Evolutionary conservation across 2,888 invertebrate genomes (phyloP), one percentile per base, ranked within the genome.

Genomic region (Zeuzera pyrina): DNA sequence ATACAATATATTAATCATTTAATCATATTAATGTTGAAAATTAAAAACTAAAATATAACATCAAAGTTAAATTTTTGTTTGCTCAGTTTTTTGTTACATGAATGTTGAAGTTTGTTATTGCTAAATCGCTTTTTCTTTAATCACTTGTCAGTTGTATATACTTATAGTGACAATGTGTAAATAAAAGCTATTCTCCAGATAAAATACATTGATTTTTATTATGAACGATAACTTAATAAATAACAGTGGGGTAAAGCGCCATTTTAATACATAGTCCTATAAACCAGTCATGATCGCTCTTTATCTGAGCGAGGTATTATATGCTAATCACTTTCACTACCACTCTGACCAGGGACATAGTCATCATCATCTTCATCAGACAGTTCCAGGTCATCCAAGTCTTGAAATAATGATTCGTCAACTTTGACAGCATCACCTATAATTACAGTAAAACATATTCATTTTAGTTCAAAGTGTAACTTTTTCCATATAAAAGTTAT

Each of bases 341-440:
- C 69, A 40, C 73, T 81, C 44, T 63, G 70, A 0, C 86, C 86
- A 1, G 87, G 87, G 15, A 86, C 88, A 66, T 88, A 91, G 62
- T 91, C 91, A 46, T 84, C 86, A 47, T 84, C 87, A 7, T 86
- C 85, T 28, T 90, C 89, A 40, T 89, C 88, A 6, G 90, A 89
- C 29, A 91, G 83, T 49, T 93, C 94, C 31, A 94, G 76, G 59
- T 94, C 94, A 44, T 93, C 94, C 50, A 95, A 68, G 64, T 94
- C 92, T 87, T 95, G 95, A 66, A 97, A 97, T 11, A 97, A 73
- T 12, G 94, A 92, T 70, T 97, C 96, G 71, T 97, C 96, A 25
- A 97, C 95, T 78, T 95, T 95, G 21, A 97, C 93, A 45, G 89
- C 86, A 70, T 91, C 92, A 40, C 89, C 90, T 88, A 52, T 13